phyloP scores from a whole-genome alignment of 2,888 invertebrate genomes.

The Drosophila niveifrons region DNA sequence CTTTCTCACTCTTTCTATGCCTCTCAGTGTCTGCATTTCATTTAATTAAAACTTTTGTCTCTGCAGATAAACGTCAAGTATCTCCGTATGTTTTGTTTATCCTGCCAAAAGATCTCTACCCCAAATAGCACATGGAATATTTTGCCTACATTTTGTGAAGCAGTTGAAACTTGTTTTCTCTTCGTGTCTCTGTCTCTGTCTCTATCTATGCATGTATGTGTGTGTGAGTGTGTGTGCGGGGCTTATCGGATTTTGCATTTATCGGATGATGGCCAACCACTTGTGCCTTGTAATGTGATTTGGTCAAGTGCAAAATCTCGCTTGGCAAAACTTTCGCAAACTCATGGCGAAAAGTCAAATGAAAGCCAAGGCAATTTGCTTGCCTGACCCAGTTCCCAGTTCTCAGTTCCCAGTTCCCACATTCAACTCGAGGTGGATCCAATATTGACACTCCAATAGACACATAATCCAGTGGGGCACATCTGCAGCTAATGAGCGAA shows the following conservation, averaged over 20 bases:
- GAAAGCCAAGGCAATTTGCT: constrained; percentile 14
- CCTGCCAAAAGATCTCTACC: constrained; percentile 3
- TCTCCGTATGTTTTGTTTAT: constrained; percentile 21
- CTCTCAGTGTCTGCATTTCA: background rate
- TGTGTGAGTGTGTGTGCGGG: constrained; percentile 6
- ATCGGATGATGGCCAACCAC: background rate
- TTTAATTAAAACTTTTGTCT: constrained; percentile 55
- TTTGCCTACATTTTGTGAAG: background rate
- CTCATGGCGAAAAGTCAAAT: constrained; percentile 23
- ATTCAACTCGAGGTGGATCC: no score
- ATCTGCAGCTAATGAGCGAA: constrained; percentile 50
- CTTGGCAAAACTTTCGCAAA: constrained; percentile 21
- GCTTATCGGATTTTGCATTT: constrained; percentile 16
- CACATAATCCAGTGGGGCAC: constrained; percentile 35
- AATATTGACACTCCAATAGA: constrained; percentile 34
- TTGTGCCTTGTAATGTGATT: constrained; percentile 29
- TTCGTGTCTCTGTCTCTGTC: background rate
- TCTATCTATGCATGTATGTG: background rate
- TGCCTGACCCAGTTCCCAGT: background rate
- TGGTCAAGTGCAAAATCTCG: constrained; percentile 33
- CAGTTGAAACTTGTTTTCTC: background rate
- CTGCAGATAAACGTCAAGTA: constrained; percentile 34
- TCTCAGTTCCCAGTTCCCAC: background rate
- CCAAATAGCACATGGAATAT: constrained; percentile 2
- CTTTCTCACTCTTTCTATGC: background rate